A percentile compares a stretch with the other conserved stretches of the same genome.
These are phyloP conservation scores for Amyelois transitella DNA, from an alignment of 1,140 invertebrate species.

Conservation along the genomic window DNA sequence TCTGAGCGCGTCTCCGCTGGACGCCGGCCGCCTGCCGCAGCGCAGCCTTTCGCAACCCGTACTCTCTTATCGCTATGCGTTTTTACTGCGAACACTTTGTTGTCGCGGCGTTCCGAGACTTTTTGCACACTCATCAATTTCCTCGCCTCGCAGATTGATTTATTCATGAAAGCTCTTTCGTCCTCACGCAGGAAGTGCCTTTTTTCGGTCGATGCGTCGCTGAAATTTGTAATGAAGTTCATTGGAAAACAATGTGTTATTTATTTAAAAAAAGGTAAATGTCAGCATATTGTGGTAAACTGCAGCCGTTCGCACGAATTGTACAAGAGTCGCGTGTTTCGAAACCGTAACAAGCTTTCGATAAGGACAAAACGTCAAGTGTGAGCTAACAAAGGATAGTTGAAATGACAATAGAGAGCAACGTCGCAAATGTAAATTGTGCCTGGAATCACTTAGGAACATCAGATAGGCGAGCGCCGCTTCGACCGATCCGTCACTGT, in stretches of 20 bases:
- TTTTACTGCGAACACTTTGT: slow-evolving; percentile 69
- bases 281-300: slow-evolving; percentile 8
- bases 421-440: slow-evolving; percentile 62
- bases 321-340: not conserved
- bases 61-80: slow-evolving; percentile 53
- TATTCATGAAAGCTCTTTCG: slow-evolving; percentile 67
- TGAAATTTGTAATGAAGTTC: slow-evolving; percentile 72
- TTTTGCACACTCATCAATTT: slow-evolving; percentile 71
- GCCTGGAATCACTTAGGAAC: slow-evolving; percentile 64
- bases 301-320: not conserved
- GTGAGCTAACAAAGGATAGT: slow-evolving; percentile 41
- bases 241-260: slow-evolving; percentile 70
- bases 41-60: not conserved
- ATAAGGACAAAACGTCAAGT: slow-evolving; percentile 20
- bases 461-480: slow-evolving; percentile 69
- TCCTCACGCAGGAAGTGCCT: slow-evolving; percentile 66
- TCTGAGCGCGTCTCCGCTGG: slow-evolving; percentile 25
- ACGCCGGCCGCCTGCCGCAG: slow-evolving; percentile 39
- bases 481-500: slow-evolving; percentile 70
- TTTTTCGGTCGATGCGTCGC: slow-evolving; percentile 58
- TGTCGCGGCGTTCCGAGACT: slow-evolving; percentile 57
- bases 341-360: slow-evolving; percentile 8
- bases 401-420: slow-evolving; percentile 59
- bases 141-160: slow-evolving; percentile 68
- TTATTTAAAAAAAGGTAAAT: slow-evolving; percentile 45